These are phyloP conservation scores for Motacilla alba DNA, from an alignment of 2,113 vertebrate species.

Conservation along the genomic window DNA sequence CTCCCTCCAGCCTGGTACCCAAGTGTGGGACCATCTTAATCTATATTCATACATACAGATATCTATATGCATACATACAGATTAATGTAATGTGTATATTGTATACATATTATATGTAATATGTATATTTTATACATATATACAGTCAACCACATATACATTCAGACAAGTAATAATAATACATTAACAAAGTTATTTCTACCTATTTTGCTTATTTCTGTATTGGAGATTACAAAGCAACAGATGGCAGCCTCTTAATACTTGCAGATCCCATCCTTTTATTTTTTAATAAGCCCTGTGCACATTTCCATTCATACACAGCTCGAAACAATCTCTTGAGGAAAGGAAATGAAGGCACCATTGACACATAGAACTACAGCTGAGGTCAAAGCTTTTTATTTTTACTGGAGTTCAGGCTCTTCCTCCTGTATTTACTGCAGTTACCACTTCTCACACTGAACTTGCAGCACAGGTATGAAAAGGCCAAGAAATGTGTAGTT, in stretches of 20 bases:
- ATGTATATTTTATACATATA: neutral
- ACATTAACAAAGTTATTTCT: neutral
- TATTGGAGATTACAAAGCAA: neutral
- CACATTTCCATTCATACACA: neutral
- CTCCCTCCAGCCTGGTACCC: neutral
- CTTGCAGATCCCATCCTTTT: neutral
- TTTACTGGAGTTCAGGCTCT: neutral
- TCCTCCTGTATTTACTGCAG: neutral
- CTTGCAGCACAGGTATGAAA: neutral
- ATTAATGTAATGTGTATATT: neutral
- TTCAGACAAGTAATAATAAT: neutral
- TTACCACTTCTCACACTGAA: neutral
- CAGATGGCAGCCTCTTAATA: neutral
- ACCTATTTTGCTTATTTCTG: neutral
- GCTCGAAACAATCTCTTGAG: neutral
- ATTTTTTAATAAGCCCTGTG: neutral
- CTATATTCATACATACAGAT: neutral
- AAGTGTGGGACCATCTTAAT: neutral
- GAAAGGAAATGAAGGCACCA: neutral
- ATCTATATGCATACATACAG: neutral
- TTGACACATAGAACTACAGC: neutral
- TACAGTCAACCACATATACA: neutral
- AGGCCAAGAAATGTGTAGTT: neutral
- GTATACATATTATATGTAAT: neutral
- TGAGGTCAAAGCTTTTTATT: neutral